Base-by-base conservation (phyloP, 2,113 vertebrate species). In the Dipodomys stephensi region DNA sequence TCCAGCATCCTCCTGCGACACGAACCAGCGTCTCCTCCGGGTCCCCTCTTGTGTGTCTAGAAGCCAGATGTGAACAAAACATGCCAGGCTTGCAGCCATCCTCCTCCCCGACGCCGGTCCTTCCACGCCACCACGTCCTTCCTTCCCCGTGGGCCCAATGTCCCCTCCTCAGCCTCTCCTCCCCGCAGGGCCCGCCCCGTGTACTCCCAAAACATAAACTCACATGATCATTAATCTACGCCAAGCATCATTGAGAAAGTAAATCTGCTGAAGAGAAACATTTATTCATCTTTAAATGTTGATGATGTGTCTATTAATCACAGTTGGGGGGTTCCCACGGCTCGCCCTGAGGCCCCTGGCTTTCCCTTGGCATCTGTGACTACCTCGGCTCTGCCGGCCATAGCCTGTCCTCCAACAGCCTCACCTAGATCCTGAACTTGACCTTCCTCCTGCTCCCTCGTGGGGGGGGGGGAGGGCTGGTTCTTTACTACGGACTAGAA, bases 251-350 rank as follows among this genome's bases (percentile, higher is more conserved):
- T 53, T 96, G 96, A 92, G 95, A 94, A 95, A 93, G 96, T 69
- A 96, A 96, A 95, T 96, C 93, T 96, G 92, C 95, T 95, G 87
- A 94, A 94, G 92, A 93, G 96, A 95, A 96, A 88, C 93, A 92
- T 95, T 94, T 87, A 95, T 86, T 95, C 95, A 95, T 95, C 82
- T 94, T 93, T 60, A 95, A 90, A 88, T 86, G 82, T 81, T 90
- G 93, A 90, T 93, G 90, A 95, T 76, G 64, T 92, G 49, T 44
- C 19, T 92, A 94, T 97, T 95, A 92, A 92, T 97, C 95, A 96
- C 87, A 93, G 62, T n/a, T 72, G 82, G 79, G 81, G 15, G 96
- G 72, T 12, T 62, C n/a, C 35, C 67, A 80, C 67, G 64, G 79
- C 53, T 3, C 2, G 25, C 20, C 4, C 67, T 64, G 27, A 19